Evolutionary conservation across 2,888 invertebrate genomes (phyloP), one percentile per base, ranked within the genome.

Genomic region (Ochropacha duplaris): DNA sequence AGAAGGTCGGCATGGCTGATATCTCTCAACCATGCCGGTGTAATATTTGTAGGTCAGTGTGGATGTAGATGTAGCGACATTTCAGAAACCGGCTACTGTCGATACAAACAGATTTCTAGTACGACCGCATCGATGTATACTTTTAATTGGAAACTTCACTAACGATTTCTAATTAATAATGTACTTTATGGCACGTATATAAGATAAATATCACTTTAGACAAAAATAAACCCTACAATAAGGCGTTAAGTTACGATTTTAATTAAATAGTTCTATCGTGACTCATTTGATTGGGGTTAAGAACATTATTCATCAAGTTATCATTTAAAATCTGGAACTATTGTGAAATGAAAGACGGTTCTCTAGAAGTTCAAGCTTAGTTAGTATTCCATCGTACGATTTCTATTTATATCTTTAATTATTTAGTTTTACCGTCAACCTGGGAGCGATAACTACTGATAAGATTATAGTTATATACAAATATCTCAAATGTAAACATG

Each of bases 31-130:
- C 19, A 19, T 19, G 19, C 19, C 16, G 44, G 9, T 44, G 44
- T 44, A 16, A 44, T 19, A 12, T 44, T 44, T 44, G 16, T 44
- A 44, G 44, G 44, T 44, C n/a, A 44, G n/a, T 24, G 39, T 22
- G 54, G 22, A 54, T 34, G 54, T 54, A n/a, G 54, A 36, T n/a
- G 39, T 54, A 26, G 50, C 16, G 54, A 54, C 54, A 54, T 54
- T 22, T 34, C 22, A 36, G 11, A 54, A 54, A 54, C 54, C 54
- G 54, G 54, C 54, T 54, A 22, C 36, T 36, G 34, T 36, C 19
- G 19, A 12, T 28, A 44, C 9, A 36, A 2, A 19, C 44, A 6
- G 44, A 44, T 19, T 44, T 44, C 44, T 44, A 19, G 44, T 19
- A 44, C 19, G 16, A 44, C 44, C 44, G 14, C 44, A 44, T 36